Evolutionary conservation across 2,797 vertebrate genomes (phyloP).

Genomic region (Miichthys miiuy): DNA sequence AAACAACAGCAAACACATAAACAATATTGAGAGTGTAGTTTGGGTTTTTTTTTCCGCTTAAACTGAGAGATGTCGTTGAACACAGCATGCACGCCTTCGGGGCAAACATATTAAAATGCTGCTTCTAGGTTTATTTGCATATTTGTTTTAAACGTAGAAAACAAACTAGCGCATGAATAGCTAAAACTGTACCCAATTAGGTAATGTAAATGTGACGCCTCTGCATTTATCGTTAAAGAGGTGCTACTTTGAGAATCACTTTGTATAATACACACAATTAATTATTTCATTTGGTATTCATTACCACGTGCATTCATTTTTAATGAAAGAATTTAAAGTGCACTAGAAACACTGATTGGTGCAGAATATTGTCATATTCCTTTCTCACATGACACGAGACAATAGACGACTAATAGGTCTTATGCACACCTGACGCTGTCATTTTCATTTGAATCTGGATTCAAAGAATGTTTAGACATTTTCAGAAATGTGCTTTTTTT

Average conservation of each 20-base stretch:
- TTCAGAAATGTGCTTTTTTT: slow-evolving; percentile 14
- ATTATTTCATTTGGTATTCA: slow-evolving; percentile 13
- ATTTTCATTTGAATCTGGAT: slow-evolving; percentile 37
- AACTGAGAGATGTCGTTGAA: slow-evolving; percentile 70
- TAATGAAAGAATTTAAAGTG: slow-evolving; percentile 16
- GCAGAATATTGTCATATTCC: not conserved
- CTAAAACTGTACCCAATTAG: slow-evolving; percentile 55
- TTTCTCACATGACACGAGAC: slow-evolving; percentile 4
- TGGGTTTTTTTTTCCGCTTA: slow-evolving; percentile 58
- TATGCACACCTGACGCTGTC: slow-evolving; percentile 34
- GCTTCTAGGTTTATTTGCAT: slow-evolving; percentile 64
- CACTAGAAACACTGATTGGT: not conserved
- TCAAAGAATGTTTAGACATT: slow-evolving; percentile 28
- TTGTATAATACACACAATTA: slow-evolving; percentile 33
- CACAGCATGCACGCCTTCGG: slow-evolving; percentile 58
- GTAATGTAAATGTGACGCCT: slow-evolving; percentile 43
- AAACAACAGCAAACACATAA: slow-evolving; percentile 68
- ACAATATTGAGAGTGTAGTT: slow-evolving; percentile 69
- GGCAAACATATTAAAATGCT: slow-evolving; percentile 61
- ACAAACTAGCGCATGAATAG: slow-evolving; percentile 49
- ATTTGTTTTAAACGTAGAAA: slow-evolving; percentile 53
- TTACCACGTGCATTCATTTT: slow-evolving; percentile 14
- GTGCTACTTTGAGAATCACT: slow-evolving; percentile 34
- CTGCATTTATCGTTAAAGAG: slow-evolving; percentile 45
- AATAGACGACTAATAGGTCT: slow-evolving; percentile 21